Percentiles rank a stretch among this genome's conserved stretches.
Evolutionary conservation across 2,113 vertebrate genomes (phyloP).

Genomic region (Burhinus oedicnemus): DNA sequence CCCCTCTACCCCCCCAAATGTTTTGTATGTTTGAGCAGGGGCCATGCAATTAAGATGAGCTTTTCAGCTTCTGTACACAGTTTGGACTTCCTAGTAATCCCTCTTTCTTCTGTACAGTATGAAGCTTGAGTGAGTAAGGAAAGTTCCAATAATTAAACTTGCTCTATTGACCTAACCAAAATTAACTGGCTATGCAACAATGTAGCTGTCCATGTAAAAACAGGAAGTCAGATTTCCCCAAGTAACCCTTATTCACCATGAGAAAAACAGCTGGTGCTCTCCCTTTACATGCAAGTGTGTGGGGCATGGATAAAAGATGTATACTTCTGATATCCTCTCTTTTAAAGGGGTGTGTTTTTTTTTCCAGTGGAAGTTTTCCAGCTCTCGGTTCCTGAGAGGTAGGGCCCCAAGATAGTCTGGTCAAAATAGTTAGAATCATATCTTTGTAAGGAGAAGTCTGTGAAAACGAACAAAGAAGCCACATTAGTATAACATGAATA

Average conservation of each 20-base stretch:
- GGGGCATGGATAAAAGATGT: conserved; percentile 79
- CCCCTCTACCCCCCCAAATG: too few relatives aligned
- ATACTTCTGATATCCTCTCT: conserved; percentile 78
- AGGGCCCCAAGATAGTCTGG: conserved; percentile 63
- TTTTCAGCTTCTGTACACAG: conserved; percentile 18
- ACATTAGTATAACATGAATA: conserved; percentile 61
- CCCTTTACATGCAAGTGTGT: conserved; percentile 68
- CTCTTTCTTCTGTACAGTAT: conserved; percentile 30
- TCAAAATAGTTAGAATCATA: conserved; percentile 70
- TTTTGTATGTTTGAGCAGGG: background rate
- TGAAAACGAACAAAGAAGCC: conserved; percentile 61
- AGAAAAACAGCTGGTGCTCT: conserved; percentile 83
- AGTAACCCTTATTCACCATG: conserved; percentile 81
- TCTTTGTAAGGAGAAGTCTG: conserved; percentile 60
- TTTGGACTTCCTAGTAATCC: conserved; percentile 41
- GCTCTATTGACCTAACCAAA: conserved; percentile 78
- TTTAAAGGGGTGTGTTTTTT: conserved; percentile 67
- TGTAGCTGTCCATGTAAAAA: conserved; percentile 82
- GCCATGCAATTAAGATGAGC: background rate
- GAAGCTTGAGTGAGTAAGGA: conserved; percentile 51
- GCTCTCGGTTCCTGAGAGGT: conserved; percentile 68
- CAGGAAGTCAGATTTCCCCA: conserved; percentile 85
- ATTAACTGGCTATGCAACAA: conserved; percentile 78
- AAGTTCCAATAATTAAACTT: conserved; percentile 80
- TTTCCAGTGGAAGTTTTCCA: conserved; percentile 74